phyloP scores from a whole-genome alignment of 1,140 invertebrate genomes.

The Eumeta japonica region DNA sequence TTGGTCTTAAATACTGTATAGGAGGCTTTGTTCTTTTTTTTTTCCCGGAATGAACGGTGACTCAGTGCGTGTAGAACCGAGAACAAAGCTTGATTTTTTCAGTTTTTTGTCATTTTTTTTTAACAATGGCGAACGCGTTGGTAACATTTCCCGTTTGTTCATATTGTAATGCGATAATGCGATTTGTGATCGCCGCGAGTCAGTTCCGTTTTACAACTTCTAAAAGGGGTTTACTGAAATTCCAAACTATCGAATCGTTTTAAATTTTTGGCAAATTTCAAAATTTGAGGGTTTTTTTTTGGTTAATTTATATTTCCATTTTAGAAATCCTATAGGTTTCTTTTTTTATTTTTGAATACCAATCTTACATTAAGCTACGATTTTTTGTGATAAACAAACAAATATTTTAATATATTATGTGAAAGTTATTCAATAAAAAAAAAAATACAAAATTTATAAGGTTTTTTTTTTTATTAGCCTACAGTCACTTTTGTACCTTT shows the following conservation, averaged over 20 bases:
- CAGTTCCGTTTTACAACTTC: no score
- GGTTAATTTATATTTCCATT: no score
- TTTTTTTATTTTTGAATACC: constrained; percentile 53
- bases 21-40: constrained; percentile 7
- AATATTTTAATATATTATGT: neutral
- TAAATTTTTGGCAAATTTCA: no score
- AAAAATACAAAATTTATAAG: constrained; percentile 52
- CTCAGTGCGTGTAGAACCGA: neutral
- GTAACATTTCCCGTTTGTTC: no score
- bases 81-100: neutral
- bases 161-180: no score
- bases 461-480: constrained; percentile 16
- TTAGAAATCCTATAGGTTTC: constrained; percentile 45
- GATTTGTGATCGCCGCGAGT: no score
- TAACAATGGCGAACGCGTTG: constrained; percentile 6
- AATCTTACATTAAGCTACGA: neutral
- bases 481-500: no score
- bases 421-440: constrained; percentile 54
- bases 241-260: neutral
- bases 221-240: neutral
- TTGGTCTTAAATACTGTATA: constrained; percentile 26
- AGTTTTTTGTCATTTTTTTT: constrained; percentile 7
- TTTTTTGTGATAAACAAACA: neutral
- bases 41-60: neutral
- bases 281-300: no score